These are phyloP conservation scores for Synergus itoensis DNA, from an alignment of 2,888 invertebrate species.

Conservation along the genomic window DNA sequence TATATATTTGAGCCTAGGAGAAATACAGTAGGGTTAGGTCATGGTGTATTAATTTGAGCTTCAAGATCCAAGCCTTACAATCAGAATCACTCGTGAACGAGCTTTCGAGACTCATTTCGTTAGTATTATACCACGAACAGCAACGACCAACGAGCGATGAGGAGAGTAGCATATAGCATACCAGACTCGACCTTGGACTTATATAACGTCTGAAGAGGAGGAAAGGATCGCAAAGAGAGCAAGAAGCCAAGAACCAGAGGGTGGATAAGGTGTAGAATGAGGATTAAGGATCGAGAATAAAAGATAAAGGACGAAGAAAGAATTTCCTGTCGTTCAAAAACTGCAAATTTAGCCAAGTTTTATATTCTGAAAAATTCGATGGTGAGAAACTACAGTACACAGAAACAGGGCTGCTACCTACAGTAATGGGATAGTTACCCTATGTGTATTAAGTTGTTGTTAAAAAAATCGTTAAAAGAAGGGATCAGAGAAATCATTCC, in stretches of 20 bases:
- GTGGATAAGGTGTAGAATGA: constrained; percentile 3
- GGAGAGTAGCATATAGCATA: neutral
- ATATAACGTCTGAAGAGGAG: constrained; percentile 20
- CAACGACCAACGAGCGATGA: constrained; percentile 4
- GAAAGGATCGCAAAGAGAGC: constrained; percentile 16
- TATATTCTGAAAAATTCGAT: too few relatives aligned
- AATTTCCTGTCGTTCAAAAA: neutral
- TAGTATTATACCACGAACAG: constrained; percentile 10
- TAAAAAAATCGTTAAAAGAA: neutral
- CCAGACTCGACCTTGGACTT: constrained; percentile 20
- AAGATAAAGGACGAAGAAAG: neutral
- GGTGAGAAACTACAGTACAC: neutral
- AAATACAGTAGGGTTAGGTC: constrained; percentile 20
- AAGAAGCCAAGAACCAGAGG: neutral
- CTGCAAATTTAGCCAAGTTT: neutral
- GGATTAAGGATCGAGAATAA: neutral
- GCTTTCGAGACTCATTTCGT: constrained; percentile 14
- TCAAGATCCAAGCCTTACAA: neutral
- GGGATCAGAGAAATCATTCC: neutral
- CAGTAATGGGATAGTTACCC: too few relatives aligned
- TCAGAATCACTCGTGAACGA: constrained; percentile 8
- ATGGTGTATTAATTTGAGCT: constrained; percentile 9
- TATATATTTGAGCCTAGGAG: neutral
- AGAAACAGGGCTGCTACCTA: too few relatives aligned
- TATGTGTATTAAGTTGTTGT: too few relatives aligned